Evolutionary conservation across 2,888 invertebrate genomes (phyloP).

Genomic region (Syrista parreyssii): DNA sequence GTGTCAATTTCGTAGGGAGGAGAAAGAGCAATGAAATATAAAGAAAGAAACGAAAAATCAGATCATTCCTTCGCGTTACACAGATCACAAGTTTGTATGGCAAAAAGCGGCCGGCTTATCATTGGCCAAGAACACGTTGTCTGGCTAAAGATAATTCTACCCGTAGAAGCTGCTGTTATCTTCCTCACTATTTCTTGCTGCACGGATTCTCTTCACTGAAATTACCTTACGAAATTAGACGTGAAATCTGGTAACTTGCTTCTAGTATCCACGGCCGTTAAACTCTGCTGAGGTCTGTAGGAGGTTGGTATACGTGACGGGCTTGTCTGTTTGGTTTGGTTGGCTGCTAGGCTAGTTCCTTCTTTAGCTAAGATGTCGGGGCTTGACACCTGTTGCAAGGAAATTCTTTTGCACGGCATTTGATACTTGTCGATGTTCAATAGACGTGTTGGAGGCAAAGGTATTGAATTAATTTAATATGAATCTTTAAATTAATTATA

Average conservation of each 20-base stretch:
- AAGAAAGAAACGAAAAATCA: not conserved
- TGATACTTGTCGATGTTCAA: not conserved
- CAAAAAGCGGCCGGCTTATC: constrained; percentile 13
- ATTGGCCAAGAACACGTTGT: constrained; percentile 22
- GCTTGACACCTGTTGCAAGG: constrained; percentile 3
- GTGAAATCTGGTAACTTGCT: not conserved
- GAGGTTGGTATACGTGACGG: not conserved
- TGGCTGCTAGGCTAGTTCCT: not conserved
- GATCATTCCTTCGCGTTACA: not conserved
- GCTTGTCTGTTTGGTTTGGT: not conserved
- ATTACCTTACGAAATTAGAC: constrained; percentile 25
- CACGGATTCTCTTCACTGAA: not conserved
- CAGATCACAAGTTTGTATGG: not conserved
- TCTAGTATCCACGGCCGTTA: not conserved
- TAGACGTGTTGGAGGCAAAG: not conserved
- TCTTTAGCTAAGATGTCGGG: not conserved
- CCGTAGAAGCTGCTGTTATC: not conserved
- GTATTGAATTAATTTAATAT: not conserved
- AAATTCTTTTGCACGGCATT: not conserved
- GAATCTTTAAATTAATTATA: not conserved
- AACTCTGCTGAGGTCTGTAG: not conserved
- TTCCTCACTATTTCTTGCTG: not conserved
- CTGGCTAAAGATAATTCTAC: constrained; percentile 19
- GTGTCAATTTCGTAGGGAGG: not conserved
- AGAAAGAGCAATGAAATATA: not conserved